These are phyloP conservation scores for Porites evermanni DNA, from an alignment of 92 coral and sea anemone species.

Conservation along the genomic window DNA sequence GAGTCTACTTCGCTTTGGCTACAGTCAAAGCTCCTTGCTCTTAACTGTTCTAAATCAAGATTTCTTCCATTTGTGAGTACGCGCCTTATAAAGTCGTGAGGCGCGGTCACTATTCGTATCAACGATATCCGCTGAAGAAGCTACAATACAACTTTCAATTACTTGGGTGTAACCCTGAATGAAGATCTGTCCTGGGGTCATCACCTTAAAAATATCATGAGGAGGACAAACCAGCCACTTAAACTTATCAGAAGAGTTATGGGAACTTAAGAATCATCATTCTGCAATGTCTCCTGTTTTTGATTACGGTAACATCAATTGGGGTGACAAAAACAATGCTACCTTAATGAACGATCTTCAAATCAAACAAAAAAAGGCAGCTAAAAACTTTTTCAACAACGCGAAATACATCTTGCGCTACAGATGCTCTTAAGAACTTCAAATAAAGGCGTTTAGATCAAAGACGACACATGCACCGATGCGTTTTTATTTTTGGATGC, in stretches of 20 bases:
- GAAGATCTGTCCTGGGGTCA: constrained; percentile 35
- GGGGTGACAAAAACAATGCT: constrained; percentile 41
- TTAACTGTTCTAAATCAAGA: too few species aligned
- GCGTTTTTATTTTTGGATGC: constrained; percentile 16
- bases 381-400: background rate
- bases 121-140: too few species aligned
- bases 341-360: constrained; percentile 22
- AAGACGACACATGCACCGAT: constrained; percentile 19
- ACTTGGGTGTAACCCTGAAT: constrained; percentile 6
- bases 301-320: constrained; percentile 26
- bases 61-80: too few species aligned
- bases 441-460: background rate
- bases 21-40: too few species aligned
- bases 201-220: constrained; percentile 22
- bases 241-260: too few species aligned
- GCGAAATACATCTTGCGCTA: constrained; percentile 18
- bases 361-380: constrained; percentile 41
- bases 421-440: background rate
- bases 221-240: constrained; percentile 27
- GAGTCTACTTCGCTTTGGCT: too few species aligned
- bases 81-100: too few species aligned
- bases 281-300: too few species aligned
- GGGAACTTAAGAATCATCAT: background rate
- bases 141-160: background rate
- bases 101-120: too few species aligned